Evolutionary conservation across 53 echinoderm and acorn worm species (phyloP).

Genomic region (Crossaster papposus): DNA sequence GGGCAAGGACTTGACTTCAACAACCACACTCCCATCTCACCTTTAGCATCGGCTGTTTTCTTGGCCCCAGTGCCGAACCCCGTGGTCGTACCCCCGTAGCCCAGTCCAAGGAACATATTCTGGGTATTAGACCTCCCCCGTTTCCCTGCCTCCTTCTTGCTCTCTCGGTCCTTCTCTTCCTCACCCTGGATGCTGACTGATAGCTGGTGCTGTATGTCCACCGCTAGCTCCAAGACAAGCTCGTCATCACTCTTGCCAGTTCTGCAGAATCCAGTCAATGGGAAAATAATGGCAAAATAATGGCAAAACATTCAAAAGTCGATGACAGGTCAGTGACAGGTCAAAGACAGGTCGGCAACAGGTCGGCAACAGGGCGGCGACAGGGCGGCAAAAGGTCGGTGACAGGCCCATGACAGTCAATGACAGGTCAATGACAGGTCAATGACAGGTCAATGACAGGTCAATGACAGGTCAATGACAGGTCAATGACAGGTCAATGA

Average conservation of each 20-base stretch:
- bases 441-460: too few species aligned
- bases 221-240: slow-evolving; percentile 82
- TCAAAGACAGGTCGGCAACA: too few species aligned
- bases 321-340: too few species aligned
- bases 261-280: slow-evolving; percentile 23
- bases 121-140: slow-evolving; percentile 34
- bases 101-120: slow-evolving; percentile 58
- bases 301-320: too few species aligned
- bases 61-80: slow-evolving; percentile 76
- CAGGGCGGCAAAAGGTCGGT: too few species aligned
- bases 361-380: too few species aligned
- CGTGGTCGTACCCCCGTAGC: slow-evolving; percentile 38
- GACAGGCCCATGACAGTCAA: background rate
- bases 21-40: slow-evolving; percentile 31
- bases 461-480: too few species aligned
- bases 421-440: background rate
- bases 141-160: slow-evolving; percentile 50
- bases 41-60: slow-evolving; percentile 61
- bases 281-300: background rate
- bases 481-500: too few species aligned
- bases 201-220: slow-evolving; percentile 84
- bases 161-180: slow-evolving; percentile 66
- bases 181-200: slow-evolving; percentile 76
- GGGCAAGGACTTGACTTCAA: background rate
- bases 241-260: slow-evolving; percentile 86